Evolutionary conservation across 2,888 invertebrate species (phyloP).

Genomic region (Lochmaea capreae): DNA sequence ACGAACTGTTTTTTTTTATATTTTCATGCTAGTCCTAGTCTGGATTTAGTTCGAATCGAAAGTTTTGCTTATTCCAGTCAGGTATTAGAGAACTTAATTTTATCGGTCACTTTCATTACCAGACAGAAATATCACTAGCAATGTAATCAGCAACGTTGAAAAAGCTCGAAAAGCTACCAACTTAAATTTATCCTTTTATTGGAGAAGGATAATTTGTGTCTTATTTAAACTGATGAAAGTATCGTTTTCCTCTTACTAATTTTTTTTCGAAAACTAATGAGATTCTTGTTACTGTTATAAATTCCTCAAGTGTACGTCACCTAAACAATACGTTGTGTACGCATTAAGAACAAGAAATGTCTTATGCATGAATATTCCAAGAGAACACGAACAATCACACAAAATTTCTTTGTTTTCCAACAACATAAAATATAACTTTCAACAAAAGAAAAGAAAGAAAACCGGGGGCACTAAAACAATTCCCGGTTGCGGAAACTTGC

Average conservation of each 20-base stretch:
- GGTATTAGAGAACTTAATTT: too few relatives aligned
- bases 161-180: too few relatives aligned
- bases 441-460: constrained; percentile 49
- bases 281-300: not conserved
- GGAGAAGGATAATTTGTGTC: too few relatives aligned
- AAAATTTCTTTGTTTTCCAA: constrained; percentile 5
- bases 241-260: not conserved
- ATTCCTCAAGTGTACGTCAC: not conserved
- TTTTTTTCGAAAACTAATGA: too few relatives aligned
- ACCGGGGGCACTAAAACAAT: constrained; percentile 56
- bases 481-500: constrained; percentile 58
- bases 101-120: too few relatives aligned
- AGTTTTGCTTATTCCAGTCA: too few relatives aligned
- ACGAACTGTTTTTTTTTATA: too few relatives aligned
- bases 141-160: too few relatives aligned
- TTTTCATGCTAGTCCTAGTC: too few relatives aligned
- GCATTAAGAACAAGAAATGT: not conserved
- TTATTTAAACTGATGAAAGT: not conserved
- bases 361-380: not conserved
- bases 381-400: not conserved
- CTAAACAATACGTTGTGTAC: not conserved
- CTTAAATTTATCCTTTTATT: too few relatives aligned
- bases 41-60: too few relatives aligned
- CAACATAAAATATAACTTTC: constrained; percentile 57
- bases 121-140: too few relatives aligned